Percentiles rank a stretch among this genome's conserved stretches.
These are phyloP conservation scores for Campylomormyrus tamandua DNA, from an alignment of 2,113 vertebrate genomes.

Conservation along the genomic window DNA sequence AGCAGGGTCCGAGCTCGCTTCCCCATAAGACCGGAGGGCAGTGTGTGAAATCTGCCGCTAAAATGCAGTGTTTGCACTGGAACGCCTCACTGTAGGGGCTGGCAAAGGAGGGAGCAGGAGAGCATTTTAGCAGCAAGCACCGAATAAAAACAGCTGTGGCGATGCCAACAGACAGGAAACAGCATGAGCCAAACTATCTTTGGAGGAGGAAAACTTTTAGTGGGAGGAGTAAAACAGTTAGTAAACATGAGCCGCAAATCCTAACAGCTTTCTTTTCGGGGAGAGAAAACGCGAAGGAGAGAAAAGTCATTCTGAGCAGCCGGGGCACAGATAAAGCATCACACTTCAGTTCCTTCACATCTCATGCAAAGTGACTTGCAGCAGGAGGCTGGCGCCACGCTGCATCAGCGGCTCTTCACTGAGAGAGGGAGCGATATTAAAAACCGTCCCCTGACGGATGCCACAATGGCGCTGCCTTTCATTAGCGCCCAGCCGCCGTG, in stretches of 20 bases:
- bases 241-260: slow-evolving; percentile 21
- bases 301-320: slow-evolving; percentile 27
- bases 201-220: slow-evolving; percentile 13
- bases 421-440: slow-evolving; percentile 65
- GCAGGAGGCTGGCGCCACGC: slow-evolving; percentile 72
- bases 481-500: slow-evolving; percentile 68
- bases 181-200: slow-evolving; percentile 14
- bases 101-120: not conserved
- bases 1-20: not conserved
- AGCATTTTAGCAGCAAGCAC: not conserved
- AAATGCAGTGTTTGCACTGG: not conserved
- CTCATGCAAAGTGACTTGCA: slow-evolving; percentile 79
- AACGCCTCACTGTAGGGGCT: not conserved
- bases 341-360: slow-evolving; percentile 73
- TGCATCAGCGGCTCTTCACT: slow-evolving; percentile 68
- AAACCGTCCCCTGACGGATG: slow-evolving; percentile 65
- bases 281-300: slow-evolving; percentile 22
- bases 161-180: not conserved
- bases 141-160: not conserved
- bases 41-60: not conserved
- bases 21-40: not conserved
- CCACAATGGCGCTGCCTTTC: slow-evolving; percentile 74
- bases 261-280: slow-evolving; percentile 30
- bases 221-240: slow-evolving; percentile 23
- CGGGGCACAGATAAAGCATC: slow-evolving; percentile 58